Evolutionary conservation across 1,140 invertebrate species (phyloP), one percentile per base, ranked within the genome.

Genomic region (Ceratoteleas bidentatus): DNA sequence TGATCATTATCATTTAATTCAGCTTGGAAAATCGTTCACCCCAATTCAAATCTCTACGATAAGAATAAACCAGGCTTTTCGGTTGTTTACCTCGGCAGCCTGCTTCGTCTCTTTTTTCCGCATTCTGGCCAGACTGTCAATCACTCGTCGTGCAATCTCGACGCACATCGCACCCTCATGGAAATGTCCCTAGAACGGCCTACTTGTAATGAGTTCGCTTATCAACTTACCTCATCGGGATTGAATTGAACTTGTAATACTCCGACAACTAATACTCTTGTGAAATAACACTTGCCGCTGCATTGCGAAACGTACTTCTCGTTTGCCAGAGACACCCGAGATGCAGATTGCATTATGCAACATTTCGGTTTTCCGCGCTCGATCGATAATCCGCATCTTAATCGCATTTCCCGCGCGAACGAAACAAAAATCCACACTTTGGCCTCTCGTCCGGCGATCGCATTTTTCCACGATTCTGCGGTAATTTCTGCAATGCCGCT

Each of bases 191-290:
- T 49, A 47, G 38, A 49, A 64, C 52, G 50, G 50, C 38, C 49
- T 73, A 73, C 58, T 73, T 64, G 69, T 62, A 73, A 73, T 73
- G 38, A 40, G 69, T 64, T 73, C 11, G 58, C 58, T 73, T 73
- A 73, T 62, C 58, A 40, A 62, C 57, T 73, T 62, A 73, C 32
- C 32, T 73, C 47, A 72, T 72, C 57, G 34, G 15, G 32, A 70
- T 70, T 70, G 34, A 52, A 60, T 70, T 61, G 47, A 61, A 45
- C 57, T 60, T 53, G 57, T 53, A 70, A 40, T 70, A 60, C 45
- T 43, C 57, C 6, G 49, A 70, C 58, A 53, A 70, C 47, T 60
- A 70, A 60, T 58, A 32, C 10, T 11, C 7, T 16, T 49, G 0
- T 38, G 65, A 45, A 50, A 49, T 14, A n/a, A n/a, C n/a, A n/a